A percentile compares a stretch with the other conserved stretches of the same genome.
Evolutionary conservation across 2,113 vertebrate species (phyloP).

Genomic region (Gasterosteus aculeatus): DNA sequence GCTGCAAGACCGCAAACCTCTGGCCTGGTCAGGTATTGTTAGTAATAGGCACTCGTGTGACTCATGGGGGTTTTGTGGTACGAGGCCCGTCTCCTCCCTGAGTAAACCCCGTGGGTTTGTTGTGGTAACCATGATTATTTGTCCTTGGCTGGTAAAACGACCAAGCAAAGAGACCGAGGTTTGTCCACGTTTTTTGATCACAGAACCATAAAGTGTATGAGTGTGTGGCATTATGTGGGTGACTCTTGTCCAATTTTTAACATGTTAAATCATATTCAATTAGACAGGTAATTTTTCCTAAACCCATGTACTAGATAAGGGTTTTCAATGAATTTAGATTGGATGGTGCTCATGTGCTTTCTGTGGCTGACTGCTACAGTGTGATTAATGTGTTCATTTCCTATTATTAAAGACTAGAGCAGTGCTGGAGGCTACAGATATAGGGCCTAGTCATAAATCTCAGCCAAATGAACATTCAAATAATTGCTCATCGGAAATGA

Average conservation of each 20-base stretch:
- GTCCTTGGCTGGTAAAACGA: not conserved
- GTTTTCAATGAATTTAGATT: conserved; percentile 64
- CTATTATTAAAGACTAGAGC: conserved; percentile 98
- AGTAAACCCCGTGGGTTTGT: conserved; percentile 16
- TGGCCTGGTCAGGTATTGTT: conserved; percentile 16
- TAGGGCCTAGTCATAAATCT: conserved; percentile 96
- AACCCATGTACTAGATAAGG: conserved; percentile 55
- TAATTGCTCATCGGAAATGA: conserved; percentile 99
- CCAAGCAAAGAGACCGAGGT: not conserved
- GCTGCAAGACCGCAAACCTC: not conserved
- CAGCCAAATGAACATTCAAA: conserved; percentile 97
- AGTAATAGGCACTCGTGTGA: conserved; percentile 4
- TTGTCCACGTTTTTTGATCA: conserved; percentile 11
- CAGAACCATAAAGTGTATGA: not conserved
- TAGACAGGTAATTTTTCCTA: conserved; percentile 54
- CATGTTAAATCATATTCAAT: conserved; percentile 61
- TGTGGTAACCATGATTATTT: conserved; percentile 11
- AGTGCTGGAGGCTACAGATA: conserved; percentile 97
- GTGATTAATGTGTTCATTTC: conserved; percentile 99
- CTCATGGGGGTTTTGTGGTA: conserved; percentile 13
- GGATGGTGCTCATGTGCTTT: conserved; percentile 80
- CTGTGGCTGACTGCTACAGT: conserved; percentile 91
- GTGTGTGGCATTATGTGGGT: conserved; percentile 1
- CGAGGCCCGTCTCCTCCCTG: not conserved
- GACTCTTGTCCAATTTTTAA: conserved; percentile 34